A percentile compares a stretch with the other conserved stretches of the same genome.
Evolutionary conservation across 2,888 invertebrate genomes (phyloP).

Genomic region (Torymus tubicola): DNA sequence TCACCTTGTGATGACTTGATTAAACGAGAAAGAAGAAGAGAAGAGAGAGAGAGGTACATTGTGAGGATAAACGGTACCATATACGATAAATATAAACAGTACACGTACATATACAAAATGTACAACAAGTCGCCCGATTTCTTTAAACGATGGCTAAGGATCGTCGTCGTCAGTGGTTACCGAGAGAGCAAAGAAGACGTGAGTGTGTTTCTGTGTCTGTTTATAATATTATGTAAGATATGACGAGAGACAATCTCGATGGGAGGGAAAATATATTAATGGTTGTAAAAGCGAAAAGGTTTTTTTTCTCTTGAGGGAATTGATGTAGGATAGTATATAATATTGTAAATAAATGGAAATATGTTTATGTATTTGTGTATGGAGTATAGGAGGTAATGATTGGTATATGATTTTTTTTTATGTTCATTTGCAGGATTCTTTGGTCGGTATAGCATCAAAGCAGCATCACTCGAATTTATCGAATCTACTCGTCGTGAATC

Average conservation of each 20-base stretch:
- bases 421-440: conserved; percentile 80
- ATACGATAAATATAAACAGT: too few species aligned
- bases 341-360: too few species aligned
- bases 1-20: too few species aligned
- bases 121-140: conserved; percentile 65
- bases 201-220: conserved; percentile 61
- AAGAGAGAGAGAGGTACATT: too few species aligned
- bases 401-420: not conserved
- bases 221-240: conserved; percentile 14
- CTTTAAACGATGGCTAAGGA: conserved; percentile 70
- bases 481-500: conserved; percentile 79
- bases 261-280: too few species aligned
- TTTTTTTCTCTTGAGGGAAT: too few species aligned
- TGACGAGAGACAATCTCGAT: not conserved
- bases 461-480: conserved; percentile 77
- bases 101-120: conserved; percentile 61
- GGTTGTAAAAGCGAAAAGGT: too few species aligned
- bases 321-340: too few species aligned
- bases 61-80: too few species aligned
- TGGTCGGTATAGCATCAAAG: conserved; percentile 78
- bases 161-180: conserved; percentile 65
- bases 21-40: too few species aligned
- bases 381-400: too few species aligned
- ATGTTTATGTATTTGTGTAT: too few species aligned
- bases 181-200: conserved; percentile 59